Evolutionary conservation across 2,888 invertebrate species (phyloP), one percentile per base, ranked within the genome.

Genomic region (Drosophila ustulata): DNA sequence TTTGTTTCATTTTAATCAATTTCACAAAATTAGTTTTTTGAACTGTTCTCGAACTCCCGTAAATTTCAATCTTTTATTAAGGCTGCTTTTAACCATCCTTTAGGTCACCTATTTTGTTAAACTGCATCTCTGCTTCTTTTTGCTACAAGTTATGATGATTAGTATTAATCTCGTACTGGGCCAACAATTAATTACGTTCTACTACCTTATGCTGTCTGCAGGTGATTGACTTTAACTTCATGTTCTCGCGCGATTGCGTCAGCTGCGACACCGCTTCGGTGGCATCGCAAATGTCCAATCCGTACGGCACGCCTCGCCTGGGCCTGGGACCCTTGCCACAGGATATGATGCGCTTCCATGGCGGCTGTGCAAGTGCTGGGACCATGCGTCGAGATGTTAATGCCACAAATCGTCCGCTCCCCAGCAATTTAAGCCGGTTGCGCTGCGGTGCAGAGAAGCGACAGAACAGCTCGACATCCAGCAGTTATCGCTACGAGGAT

Each of bases 191-290:
- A 37, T n/a, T 41, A 6, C 18, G 39, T 41, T 41, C 5, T 7
- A 39, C 13, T 6, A n/a, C 0, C 13, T 41, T 41, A 3, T 41
- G 18, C 39, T 18, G 39, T 5, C 39, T 13, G 6, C 46, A 89
- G 88, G 85, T 93, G 2, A 92, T 93, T 50, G 93, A 93, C 83
- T 93, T 93, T 63, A 93, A 93, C 71, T 93, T 93, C 51, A 93
- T 93, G 93, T 93, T 93, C 62, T 92, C 92, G 1, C 91, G 93
- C 8, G 92, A 92, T 59, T 93, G 92, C 70, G 92, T 92, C 3
- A 91, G 90, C 53, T 92, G 92, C 62, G 92, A 92, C 39, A 86
- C 89, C 1, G 76, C 89, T 0, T 80, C 89, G 25, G 82, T 90
- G n/a, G 85, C 83, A 9, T 80, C 90, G 0, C 89, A 89, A 55